Evolutionary conservation across 2,888 invertebrate genomes (phyloP).

Genomic region (Dione juno): DNA sequence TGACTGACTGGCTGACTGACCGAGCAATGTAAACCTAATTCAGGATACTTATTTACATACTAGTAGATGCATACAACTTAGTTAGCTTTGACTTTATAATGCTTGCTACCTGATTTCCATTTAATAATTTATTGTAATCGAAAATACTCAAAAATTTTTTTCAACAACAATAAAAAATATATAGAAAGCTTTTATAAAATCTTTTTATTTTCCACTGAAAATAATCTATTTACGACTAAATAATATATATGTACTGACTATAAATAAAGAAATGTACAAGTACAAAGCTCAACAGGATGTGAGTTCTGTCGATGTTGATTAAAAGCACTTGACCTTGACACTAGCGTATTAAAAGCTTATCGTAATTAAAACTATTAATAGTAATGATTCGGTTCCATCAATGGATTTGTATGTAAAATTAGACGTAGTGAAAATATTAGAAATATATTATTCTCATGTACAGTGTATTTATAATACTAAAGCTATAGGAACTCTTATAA

Average conservation of each 20-base stretch:
- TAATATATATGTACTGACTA: not conserved
- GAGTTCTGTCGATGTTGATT: constrained; percentile 37
- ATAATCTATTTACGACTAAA: not conserved
- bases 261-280: not conserved
- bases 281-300: constrained; percentile 34
- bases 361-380: not conserved
- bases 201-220: not conserved
- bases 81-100: too few species aligned
- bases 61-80: too few species aligned
- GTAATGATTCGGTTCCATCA: not conserved
- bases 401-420: not conserved
- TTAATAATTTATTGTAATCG: too few species aligned
- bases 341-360: constrained; percentile 14
- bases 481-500: not conserved
- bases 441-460: too few species aligned
- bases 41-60: too few species aligned
- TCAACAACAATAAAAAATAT: too few species aligned
- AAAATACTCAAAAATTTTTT: too few species aligned
- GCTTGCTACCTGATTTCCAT: too few species aligned
- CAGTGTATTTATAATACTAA: too few species aligned
- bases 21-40: too few species aligned
- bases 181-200: too few species aligned
- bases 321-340: constrained; percentile 48
- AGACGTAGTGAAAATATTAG: not conserved
- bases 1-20: too few species aligned